Base-by-base conservation (phyloP, 1,140 invertebrate genomes). In the Apolygus lucorum region DNA sequence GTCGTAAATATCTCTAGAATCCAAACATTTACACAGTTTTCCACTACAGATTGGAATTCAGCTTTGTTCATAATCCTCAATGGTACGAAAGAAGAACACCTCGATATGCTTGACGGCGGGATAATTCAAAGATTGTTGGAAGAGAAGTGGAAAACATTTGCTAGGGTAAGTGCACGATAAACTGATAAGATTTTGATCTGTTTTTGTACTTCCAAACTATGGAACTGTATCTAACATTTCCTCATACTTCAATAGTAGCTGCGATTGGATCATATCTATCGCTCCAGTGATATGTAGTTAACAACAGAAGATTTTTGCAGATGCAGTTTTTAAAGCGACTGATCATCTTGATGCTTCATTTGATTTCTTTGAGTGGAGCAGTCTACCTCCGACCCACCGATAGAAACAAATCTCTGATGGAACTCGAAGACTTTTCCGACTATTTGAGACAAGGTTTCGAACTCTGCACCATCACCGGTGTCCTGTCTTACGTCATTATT, bases 71-170 rank as follows among this genome's bases (percentile, higher is more conserved):
- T 98, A 70, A 98, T 99, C 74, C 84, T 99, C 34, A 96, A 98
- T 77, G 96, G 96, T 70, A 93, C 90, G 25, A 98, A 97, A 78
- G 91, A 96, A 75, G 96, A 96, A 75, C 97, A 99, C 86, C 85
- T 99, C 78, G 94, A 98, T 77, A 99, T 99, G 96, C 82, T 99
- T 72, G 95, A 98, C 76, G 95, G 95, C 63, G 96, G 96, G 42
- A 98, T 99, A 64, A 98, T 99, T 78, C 93, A 98, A 78, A 86
- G 95, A 76, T 81, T 99, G 63, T 83, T 99, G 17, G 95, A 98
- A 81, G 96, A 99, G 81, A 99, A 99, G 81, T 99, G 97, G 97
- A 98, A 98, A 80, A 96, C 95, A 1, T 99, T 97, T 84, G 97
- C 95, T 28, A 86, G 90, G 79, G 93, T 95, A 85, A 13, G 54